A percentile compares a stretch with the other conserved stretches of the same genome.
Conservation (phyloP, 2,113 vertebrate species). For the Vireo altiloquus region DNA sequence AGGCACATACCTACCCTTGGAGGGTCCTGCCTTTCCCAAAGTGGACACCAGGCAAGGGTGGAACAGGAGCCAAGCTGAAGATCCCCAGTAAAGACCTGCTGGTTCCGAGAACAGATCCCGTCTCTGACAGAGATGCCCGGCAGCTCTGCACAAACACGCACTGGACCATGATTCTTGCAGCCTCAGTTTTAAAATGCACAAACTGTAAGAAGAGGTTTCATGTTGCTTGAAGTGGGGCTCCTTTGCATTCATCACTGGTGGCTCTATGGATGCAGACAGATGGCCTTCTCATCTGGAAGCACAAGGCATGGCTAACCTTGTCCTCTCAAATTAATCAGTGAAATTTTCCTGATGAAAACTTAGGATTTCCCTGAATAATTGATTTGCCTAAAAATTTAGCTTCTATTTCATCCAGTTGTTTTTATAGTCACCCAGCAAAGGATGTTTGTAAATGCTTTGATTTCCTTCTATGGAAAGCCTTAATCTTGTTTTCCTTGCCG, state of each 20-base stretch:
- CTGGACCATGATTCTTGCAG: rapidly evolving
- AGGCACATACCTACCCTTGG: background rate
- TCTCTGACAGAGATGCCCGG: background rate
- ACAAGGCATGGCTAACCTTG: background rate
- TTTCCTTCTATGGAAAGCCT: background rate
- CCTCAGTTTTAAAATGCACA: background rate
- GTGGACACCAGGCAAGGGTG: background rate
- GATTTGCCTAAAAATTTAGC: background rate
- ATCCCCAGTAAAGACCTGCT: rapidly evolving
- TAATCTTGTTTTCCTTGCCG: background rate
- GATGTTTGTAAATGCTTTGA: background rate
- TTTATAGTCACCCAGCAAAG: background rate
- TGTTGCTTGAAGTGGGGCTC: background rate
- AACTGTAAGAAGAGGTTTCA: background rate
- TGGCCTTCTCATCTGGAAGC: background rate
- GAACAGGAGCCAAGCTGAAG: background rate
- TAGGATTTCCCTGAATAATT: background rate
- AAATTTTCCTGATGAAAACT: background rate
- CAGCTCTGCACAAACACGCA: background rate
- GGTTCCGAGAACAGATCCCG: background rate
- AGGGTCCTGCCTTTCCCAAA: rapidly evolving
- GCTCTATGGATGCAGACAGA: background rate
- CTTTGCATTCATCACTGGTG: background rate
- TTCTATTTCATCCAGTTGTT: background rate
- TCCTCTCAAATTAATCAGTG: background rate